Conservation (phyloP, 1,140 invertebrate genomes). For the Nebria ingens region DNA sequence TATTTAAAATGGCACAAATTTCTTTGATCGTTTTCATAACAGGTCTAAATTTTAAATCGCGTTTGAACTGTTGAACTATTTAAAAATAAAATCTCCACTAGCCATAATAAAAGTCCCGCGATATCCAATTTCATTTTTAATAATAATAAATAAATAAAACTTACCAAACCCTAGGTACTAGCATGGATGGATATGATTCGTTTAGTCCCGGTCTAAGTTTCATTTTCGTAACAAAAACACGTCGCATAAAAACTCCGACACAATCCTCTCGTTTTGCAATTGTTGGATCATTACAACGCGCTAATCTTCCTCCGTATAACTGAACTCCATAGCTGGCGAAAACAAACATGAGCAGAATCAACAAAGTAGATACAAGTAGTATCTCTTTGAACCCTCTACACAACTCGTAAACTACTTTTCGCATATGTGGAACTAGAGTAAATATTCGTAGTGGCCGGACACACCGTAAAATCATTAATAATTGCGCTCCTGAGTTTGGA, state of each 20-base stretch:
- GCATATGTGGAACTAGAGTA: conserved; percentile 97
- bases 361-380: conserved; percentile 88
- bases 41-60: too few relatives aligned
- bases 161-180: conserved; percentile 96
- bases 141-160: too few relatives aligned
- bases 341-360: conserved; percentile 97
- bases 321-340: conserved; percentile 99
- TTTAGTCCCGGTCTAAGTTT: conserved; percentile 71
- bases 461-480: conserved; percentile 94
- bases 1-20: too few relatives aligned
- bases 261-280: conserved; percentile 79
- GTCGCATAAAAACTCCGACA: conserved; percentile 87
- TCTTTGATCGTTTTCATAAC: too few relatives aligned
- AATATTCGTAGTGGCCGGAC: conserved; percentile 94
- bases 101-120: too few relatives aligned
- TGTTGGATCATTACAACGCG: conserved; percentile 92
- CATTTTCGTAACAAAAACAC: conserved; percentile 98
- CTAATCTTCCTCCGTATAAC: conserved; percentile 89
- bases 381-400: conserved; percentile 99
- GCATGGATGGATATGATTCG: conserved; percentile 84
- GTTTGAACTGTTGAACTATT: too few relatives aligned
- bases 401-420: conserved; percentile 97
- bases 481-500: conserved; percentile 83
- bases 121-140: too few relatives aligned
- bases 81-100: too few relatives aligned